phyloP scores from a whole-genome alignment of 1,140 invertebrate species.

The Hyles euphorbiae region DNA sequence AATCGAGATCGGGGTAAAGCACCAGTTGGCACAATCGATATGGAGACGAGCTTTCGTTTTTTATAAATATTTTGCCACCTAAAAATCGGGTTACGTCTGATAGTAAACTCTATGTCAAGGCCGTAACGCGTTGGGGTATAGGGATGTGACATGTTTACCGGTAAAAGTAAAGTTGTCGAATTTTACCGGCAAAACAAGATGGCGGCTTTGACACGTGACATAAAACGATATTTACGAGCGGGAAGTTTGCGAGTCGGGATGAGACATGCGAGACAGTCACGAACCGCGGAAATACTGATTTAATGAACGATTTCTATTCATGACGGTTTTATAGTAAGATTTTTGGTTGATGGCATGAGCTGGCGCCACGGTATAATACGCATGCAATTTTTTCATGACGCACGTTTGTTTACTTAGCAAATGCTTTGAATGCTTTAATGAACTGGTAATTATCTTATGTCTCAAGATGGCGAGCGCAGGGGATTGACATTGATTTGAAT shows the following conservation, averaged over 20 bases:
- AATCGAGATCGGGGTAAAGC: conserved; percentile 66
- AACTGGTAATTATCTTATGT: no score
- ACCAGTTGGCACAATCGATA: conserved; percentile 72
- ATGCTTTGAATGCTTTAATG: no score
- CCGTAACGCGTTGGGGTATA: conserved; percentile 33
- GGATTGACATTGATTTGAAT: no score
- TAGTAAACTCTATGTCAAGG: conserved; percentile 44
- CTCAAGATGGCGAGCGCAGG: no score
- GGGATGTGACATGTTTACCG: conserved; percentile 16
- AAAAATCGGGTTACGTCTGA: conserved; percentile 25
- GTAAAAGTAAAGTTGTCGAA: conserved; percentile 32
- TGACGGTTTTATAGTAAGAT: conserved; percentile 42
- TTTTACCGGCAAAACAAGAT: conserved; percentile 49
- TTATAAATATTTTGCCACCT: conserved; percentile 29
- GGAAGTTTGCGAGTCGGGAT: conserved; percentile 61
- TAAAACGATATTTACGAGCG: conserved; percentile 64
- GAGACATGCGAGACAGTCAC: conserved; percentile 62
- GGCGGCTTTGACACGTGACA: conserved; percentile 64
- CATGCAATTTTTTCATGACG: no score
- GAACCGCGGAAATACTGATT: conserved; percentile 54
- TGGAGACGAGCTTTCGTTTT: conserved; percentile 40
- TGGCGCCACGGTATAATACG: no score
- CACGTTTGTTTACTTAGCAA: no score
- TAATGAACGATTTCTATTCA: conserved; percentile 64
- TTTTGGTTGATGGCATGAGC: conserved; percentile 8